Evolutionary conservation across 1,140 invertebrate genomes (phyloP), one percentile per base, ranked within the genome.

Genomic region (Aporrectodea caliginosa): DNA sequence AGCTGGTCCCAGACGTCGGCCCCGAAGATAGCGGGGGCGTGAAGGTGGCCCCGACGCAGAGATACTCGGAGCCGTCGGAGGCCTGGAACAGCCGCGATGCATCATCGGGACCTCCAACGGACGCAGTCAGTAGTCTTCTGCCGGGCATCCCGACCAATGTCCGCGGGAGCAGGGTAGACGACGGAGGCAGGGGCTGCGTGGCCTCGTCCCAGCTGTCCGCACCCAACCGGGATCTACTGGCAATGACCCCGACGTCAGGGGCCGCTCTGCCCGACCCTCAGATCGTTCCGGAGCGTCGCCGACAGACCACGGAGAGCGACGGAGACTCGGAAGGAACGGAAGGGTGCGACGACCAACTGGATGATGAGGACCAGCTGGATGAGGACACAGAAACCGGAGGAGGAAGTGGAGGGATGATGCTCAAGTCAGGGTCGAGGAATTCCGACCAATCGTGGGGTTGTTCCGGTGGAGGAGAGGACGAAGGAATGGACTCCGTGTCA

Each of bases 241-340:
- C 43, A 22, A 58, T 58, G 6, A 58, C 43, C 43, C 43, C 43
- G 6, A 58, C 43, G 6, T 58, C 43, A 22, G 43, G 43, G 43
- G 43, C 43, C 6, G 43, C 43, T 22, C 43, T 58, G 6, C n/a
- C n/a, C n/a, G n/a, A n/a, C n/a, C n/a, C n/a, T n/a, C n/a, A n/a
- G n/a, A n/a, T n/a, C n/a, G 43, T 58, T 12, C 43, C 43, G 43
- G 43, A 58, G 43, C 43, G 43, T 22, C n/a, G n/a, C n/a, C n/a
- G n/a, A n/a, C n/a, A n/a, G n/a, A n/a, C n/a, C n/a, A n/a, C n/a
- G n/a, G n/a, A n/a, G n/a, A 58, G 43, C n/a, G 75, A 76, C 43
- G 75, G 33, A 29, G 75, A 76, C 29, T 76, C 75, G 14, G 75
- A 76, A n/a, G 75, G 75, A 34, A 76, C 75, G 16, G 75, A 76